These are phyloP conservation scores for Silurus lanzhouensis DNA, from an alignment of 2,797 vertebrate species.

Conservation along the genomic window DNA sequence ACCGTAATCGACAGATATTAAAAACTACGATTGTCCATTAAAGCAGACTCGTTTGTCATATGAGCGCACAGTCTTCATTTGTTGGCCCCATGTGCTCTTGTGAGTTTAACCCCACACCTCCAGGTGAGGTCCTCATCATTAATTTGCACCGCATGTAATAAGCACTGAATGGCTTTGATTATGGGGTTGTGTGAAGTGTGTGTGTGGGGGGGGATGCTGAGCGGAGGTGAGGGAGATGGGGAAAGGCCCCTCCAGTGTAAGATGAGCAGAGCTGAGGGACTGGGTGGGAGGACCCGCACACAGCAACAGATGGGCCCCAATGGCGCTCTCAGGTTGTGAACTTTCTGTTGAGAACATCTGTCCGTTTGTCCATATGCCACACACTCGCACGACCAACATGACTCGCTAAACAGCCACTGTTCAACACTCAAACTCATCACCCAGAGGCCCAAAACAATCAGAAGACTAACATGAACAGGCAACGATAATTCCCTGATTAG, in stretches of 20 bases:
- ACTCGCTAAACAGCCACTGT: slow-evolving; percentile 4
- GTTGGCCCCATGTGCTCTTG: slow-evolving; percentile 29
- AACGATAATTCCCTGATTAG: slow-evolving; percentile 32
- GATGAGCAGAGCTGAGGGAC: slow-evolving; percentile 55
- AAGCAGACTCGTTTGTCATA: not conserved
- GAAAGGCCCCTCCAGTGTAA: slow-evolving; percentile 53
- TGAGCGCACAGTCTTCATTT: slow-evolving; percentile 28
- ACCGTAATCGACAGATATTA: not conserved
- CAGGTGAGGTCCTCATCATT: slow-evolving; percentile 58
- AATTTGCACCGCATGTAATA: slow-evolving; percentile 53
- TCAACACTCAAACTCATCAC: slow-evolving; percentile 27
- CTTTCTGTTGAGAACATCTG: slow-evolving; percentile 82
- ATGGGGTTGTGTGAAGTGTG: slow-evolving; percentile 47
- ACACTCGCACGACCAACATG: slow-evolving; percentile 52
- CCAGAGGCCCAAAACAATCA: slow-evolving; percentile 15
- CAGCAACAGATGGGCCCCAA: slow-evolving; percentile 81
- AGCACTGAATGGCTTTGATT: slow-evolving; percentile 52
- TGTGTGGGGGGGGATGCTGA: slow-evolving; percentile 33
- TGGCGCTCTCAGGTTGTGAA: slow-evolving; percentile 78
- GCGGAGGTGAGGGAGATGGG: slow-evolving; percentile 50
- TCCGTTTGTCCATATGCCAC: slow-evolving; percentile 78
- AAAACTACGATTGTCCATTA: not conserved
- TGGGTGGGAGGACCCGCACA: slow-evolving; percentile 66
- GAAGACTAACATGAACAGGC: slow-evolving; percentile 40
- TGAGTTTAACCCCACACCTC: slow-evolving; percentile 52